Base-by-base conservation (phyloP, 2,797 vertebrate species). In the Lindbergichthys nudifrons region DNA sequence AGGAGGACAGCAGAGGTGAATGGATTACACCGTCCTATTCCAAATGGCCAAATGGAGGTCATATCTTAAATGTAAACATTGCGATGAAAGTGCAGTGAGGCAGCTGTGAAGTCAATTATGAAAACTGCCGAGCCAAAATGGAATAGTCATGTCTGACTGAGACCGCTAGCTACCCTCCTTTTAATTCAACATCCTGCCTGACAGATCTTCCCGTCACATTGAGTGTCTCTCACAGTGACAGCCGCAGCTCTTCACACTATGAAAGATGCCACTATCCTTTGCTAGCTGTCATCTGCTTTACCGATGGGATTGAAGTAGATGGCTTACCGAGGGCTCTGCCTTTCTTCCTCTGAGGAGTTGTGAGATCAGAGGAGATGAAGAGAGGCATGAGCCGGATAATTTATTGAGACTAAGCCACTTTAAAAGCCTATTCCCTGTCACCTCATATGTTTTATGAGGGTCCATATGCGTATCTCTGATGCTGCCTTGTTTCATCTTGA, bases 391-490 rank as follows among this genome's bases (percentile, higher is more conserved):
- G n/a, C 8, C 18, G 16, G 8, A 63, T 65, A 4, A 83, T 79
- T 84, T 48, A 84, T 52, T 10, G 45, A 73, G 48, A 50, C 19
- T 4, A 19, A 66, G 21, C 50, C 46, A 75, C 68, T 70, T 83
- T 30, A 51, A 10, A 10, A 53, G 42, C 43, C 77, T 43, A 11
- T 68, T 72, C 6, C 10, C 68, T 32, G 57, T 72, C 77, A 68
- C 7, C 5, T 69, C 16, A 21, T 21, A 62, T 77, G 67, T 41
- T 88, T 88, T 82, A 84, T 75, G 57, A 74, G 15, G 10, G 21
- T 50, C 36, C 43, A 42, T 36, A 42, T 67, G 52, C 43, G 1
- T 15, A 1, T 3, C 18, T 15, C 5, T 15, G 45, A 63, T 42
- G 41, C 14, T 43, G 41, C 47, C 16, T 32, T 32, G 18, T 18